A percentile compares a stretch with the other conserved stretches of the same genome.
phyloP scores from a whole-genome alignment of 2,113 vertebrate genomes.

The Aptenodytes forsteri region DNA sequence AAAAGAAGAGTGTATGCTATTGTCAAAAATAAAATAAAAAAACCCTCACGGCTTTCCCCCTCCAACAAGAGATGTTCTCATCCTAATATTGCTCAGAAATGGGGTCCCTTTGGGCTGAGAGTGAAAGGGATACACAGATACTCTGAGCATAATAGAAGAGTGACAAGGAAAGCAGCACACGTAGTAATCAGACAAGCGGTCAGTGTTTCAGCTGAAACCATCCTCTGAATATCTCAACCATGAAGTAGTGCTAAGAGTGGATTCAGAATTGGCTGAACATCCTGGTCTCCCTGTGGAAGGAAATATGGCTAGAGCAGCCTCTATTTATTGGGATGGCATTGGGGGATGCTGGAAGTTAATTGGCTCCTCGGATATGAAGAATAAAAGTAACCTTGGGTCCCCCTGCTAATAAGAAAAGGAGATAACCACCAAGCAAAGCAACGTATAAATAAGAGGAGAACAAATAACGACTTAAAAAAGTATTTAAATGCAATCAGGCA shows the following conservation, averaged over 20 bases:
- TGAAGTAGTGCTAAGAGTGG: not conserved
- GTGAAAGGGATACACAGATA: not conserved
- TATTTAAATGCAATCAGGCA: constrained; percentile 72
- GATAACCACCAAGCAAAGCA: constrained; percentile 26
- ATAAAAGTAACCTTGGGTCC: constrained; percentile 15
- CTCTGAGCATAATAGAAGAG: not conserved
- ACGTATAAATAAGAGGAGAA: constrained; percentile 33
- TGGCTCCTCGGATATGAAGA: not conserved
- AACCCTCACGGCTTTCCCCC: accelerated
- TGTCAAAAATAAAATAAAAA: not conserved
- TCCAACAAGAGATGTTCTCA: not conserved
- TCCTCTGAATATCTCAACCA: not conserved
- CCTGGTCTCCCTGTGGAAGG: not conserved
- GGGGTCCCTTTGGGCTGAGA: not conserved
- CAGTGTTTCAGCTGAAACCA: not conserved
- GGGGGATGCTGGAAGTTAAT: constrained; percentile 10
- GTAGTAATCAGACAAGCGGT: not conserved
- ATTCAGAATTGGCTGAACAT: not conserved
- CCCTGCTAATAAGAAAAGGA: constrained; percentile 13
- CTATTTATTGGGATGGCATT: constrained; percentile 57
- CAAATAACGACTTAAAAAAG: constrained; percentile 44
- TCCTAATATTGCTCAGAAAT: not conserved
- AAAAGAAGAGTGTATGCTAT: not conserved
- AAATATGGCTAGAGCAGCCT: constrained; percentile 23
- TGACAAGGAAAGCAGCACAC: not conserved